A percentile compares a stretch with the other conserved stretches of the same genome.
Conservation (phyloP, 2,888 invertebrate species). For the Agrilus cyanescens region DNA sequence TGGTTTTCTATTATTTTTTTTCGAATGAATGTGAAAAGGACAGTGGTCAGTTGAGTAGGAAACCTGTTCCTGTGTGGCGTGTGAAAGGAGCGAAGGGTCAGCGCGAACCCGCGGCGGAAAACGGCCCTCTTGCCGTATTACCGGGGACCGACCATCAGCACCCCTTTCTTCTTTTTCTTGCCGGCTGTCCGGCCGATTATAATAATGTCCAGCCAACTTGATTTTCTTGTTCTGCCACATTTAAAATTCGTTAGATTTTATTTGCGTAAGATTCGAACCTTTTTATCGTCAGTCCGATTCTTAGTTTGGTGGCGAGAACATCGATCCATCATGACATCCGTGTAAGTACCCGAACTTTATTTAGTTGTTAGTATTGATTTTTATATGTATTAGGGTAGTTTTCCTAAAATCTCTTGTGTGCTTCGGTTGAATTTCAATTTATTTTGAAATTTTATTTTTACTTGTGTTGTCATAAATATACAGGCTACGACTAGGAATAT, state of each 20-base stretch:
- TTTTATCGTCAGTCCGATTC: conserved; percentile 29
- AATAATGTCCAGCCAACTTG: conserved; percentile 30
- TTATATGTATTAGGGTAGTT: no score
- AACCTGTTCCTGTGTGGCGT: conserved; percentile 26
- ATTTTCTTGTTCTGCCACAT: conserved; percentile 31
- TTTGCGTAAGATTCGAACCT: conserved; percentile 19
- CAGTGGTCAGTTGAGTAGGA: conserved; percentile 15
- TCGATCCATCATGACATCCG: conserved; percentile 13
- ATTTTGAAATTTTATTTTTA: no score
- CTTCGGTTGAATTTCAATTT: no score
- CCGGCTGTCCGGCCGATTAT: neutral
- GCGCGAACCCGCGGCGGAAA: conserved; percentile 12
- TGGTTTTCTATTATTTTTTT: no score
- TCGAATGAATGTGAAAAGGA: conserved; percentile 4
- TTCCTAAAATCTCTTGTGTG: no score
- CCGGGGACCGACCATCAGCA: no score
- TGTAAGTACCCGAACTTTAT: conserved; percentile 1
- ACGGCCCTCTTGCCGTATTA: conserved; percentile 6
- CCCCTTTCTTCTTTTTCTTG: no score
- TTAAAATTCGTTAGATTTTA: conserved; percentile 17
- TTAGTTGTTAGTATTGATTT: neutral
- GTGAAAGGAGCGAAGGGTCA: conserved; percentile 22
- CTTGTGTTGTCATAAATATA: no score
- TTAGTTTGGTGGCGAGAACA: conserved; percentile 26
- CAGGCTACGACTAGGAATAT: no score